Percentiles rank a stretch among this genome's conserved stretches.
Conservation (phyloP, 2,797 vertebrate genomes). For the Alca torda region DNA sequence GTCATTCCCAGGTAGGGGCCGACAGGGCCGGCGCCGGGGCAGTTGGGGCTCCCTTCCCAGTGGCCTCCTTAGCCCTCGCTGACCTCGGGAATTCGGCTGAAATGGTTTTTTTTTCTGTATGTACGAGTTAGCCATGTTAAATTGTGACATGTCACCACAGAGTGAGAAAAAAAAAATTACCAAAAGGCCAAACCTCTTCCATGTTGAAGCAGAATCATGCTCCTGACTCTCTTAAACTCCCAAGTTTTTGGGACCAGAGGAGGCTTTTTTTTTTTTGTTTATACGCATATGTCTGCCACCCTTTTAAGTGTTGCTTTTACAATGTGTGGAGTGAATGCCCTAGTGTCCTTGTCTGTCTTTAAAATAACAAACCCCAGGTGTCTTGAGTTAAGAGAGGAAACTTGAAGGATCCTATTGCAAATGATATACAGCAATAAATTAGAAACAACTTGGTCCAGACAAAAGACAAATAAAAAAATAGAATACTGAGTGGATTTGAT, state of each 20-base stretch:
- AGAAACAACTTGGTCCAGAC: slow-evolving; percentile 70
- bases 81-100: background rate
- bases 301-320: slow-evolving; percentile 65
- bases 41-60: slow-evolving; percentile 37
- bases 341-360: slow-evolving; percentile 44
- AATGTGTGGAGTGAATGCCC: slow-evolving; percentile 58
- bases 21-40: background rate
- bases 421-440: slow-evolving; percentile 72
- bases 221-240: background rate
- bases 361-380: slow-evolving; percentile 75
- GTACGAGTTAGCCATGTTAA: background rate
- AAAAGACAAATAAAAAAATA: slow-evolving; percentile 28
- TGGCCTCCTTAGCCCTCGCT: background rate
- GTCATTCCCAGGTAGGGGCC: background rate
- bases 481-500: slow-evolving; percentile 9
- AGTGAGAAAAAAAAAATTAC: background rate
- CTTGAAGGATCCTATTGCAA: slow-evolving; percentile 67
- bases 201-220: background rate
- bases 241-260: background rate
- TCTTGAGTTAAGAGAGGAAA: slow-evolving; percentile 63
- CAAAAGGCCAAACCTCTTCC: background rate
- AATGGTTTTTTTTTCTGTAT: background rate
- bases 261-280: slow-evolving; percentile 16
- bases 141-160: background rate
- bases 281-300: background rate